Evolutionary conservation across 2,113 vertebrate species (phyloP).

Genomic region (Cariama cristata): DNA sequence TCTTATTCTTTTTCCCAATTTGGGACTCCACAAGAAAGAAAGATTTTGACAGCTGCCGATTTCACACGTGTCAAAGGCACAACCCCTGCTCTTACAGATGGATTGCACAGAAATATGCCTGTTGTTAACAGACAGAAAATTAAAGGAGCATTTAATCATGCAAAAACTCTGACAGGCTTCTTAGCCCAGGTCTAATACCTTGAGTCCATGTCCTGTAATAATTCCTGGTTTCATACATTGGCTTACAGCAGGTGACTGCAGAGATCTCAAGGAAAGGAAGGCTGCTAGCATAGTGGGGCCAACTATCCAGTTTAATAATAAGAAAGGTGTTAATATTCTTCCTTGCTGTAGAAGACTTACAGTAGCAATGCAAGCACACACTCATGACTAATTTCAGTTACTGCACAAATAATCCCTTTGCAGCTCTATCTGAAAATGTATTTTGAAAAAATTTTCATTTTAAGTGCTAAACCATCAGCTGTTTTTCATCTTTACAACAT

Average conservation of each 20-base stretch:
- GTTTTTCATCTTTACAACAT: background rate
- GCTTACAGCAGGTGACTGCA: background rate
- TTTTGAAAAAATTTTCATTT: background rate
- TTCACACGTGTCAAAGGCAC: background rate
- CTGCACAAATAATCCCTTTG: background rate
- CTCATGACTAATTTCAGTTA: background rate
- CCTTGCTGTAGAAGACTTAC: background rate
- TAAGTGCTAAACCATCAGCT: background rate
- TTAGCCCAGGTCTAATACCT: background rate
- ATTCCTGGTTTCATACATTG: background rate
- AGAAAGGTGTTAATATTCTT: background rate
- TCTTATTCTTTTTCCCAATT: background rate
- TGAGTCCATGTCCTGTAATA: background rate
- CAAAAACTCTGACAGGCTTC: background rate
- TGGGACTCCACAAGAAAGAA: background rate
- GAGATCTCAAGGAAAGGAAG: background rate
- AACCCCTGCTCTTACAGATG: background rate
- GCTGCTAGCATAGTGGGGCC: background rate
- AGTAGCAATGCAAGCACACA: background rate
- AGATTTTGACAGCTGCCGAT: constrained; percentile 9
- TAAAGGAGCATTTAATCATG: background rate
- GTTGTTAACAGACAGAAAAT: background rate
- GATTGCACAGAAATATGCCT: background rate
- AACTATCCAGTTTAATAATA: background rate
- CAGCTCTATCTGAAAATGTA: background rate